Evolutionary conservation across 23 tunicate genomes (phyloP), one percentile per base, ranked within the genome.

Genomic region (Ascidia mentula): DNA sequence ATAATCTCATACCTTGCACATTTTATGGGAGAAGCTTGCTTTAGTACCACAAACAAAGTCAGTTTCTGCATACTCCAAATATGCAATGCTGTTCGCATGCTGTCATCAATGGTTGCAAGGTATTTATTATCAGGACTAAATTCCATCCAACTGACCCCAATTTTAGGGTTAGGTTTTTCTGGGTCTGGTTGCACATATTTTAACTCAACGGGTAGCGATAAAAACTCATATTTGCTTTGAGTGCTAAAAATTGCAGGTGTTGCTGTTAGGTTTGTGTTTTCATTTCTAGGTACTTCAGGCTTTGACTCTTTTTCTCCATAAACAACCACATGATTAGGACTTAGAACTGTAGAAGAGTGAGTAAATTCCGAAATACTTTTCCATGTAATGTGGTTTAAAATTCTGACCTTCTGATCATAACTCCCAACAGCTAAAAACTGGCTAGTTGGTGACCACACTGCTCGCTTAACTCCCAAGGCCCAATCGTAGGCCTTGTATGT

Each of bases 371-470:
- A 84, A 12, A 93, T 84, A 40, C 86, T 84, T 84, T 80, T 88
- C 98, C 98, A 93, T 28, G 98, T 93, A 17, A 93, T 88, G 71
- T 93, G 92, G 74, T 93, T 93, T 34, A 93, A 72, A 31, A 93
- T 32, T 28, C 98, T 31, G 37, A 93, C 87, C 70, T 93, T 93
- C 72, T 88, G 85, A 65, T 93, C 98, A 45, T 88, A 93, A 46
- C 98, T 93, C 38, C 92, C 92, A 26, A 93, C 87, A 75, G 98
- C 98, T 59, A 93, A 72, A 80, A 93, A 93, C 59, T 93, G 98
- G 60, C 98, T 93, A 7, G 98, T 87, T 6, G 98, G 98, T 6
- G 98, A 93, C 98, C 98, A 93, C 0, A 80, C 34, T 18, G 84
- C 77, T 37, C 77, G 79, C 45, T 93, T 93, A 13, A 93, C 86